Base-by-base conservation (phyloP, 2,888 invertebrate species). In the Colletes collaris region DNA sequence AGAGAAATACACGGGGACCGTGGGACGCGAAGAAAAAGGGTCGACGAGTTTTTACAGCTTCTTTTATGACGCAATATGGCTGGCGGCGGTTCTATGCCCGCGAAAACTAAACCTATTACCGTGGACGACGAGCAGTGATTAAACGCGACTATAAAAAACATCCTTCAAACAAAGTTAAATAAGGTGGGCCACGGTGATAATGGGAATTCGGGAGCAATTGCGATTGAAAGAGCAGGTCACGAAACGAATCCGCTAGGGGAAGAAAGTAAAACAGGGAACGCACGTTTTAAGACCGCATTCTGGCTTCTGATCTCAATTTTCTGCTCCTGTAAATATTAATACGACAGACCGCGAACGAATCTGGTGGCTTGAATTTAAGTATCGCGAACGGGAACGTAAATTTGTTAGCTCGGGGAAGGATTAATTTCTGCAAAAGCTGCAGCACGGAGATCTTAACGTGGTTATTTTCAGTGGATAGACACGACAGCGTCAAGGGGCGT, bases 91-190 rank as follows among this genome's bases (percentile, higher is more conserved):
- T 76, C 86, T 83, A 85, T 81, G 83, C 85, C 76, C 82, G 70
- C 79, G 85, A 86, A 88, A 92, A 92, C 92, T 91, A 91, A 93
- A 92, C 91, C 92, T 92, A 92, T 93, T 92, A 92, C 89, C 87
- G 72, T 69, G 73, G 81, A 80, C 81, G 87, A 87, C 88, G 88
- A 86, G 86, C 88, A 86, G 89, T 91, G 92, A 92, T 92, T 92
- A 92, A 91, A 92, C 87, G 88, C 75, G 88, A 89, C 91, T 89
- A 90, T 92, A 92, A 92, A 92, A 75, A 91, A 85, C 79, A 87
- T 88, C 86, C 87, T 86, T 87, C 88, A 89, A 90, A 92, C 91
- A 92, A 92, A 92, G 92, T 92, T 92, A 90, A 92, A 92, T 92
- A 88, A 92, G 91, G 87, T 90, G 83, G 88, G 40, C 40, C 84